These are phyloP conservation scores for Pseudoips prasinana DNA, from an alignment of 2,888 invertebrate genomes.

Conservation along the genomic window DNA sequence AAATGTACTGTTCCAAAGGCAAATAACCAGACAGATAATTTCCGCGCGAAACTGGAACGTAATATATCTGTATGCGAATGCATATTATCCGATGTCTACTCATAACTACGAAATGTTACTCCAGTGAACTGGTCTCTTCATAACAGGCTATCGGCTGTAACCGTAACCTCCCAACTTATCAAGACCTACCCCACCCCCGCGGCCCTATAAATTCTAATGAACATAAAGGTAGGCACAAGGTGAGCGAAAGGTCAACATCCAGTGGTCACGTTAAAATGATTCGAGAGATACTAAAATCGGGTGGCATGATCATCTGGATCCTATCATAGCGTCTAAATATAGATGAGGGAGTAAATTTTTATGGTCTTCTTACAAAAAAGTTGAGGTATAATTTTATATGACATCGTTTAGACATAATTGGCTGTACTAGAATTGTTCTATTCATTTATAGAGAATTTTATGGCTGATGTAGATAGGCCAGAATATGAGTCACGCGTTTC, in stretches of 20 bases:
- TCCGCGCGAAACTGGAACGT: too few species aligned
- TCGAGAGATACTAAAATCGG: constrained; percentile 76
- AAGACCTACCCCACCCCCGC: constrained; percentile 47
- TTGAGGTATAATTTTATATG: constrained; percentile 44
- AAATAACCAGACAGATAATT: too few species aligned
- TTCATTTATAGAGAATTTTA: constrained; percentile 21
- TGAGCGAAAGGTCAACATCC: constrained; percentile 51
- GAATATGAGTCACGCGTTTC: neutral
- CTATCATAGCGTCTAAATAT: constrained; percentile 75
- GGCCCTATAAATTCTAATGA: constrained; percentile 39
- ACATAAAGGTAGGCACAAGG: constrained; percentile 45
- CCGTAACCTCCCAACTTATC: constrained; percentile 53
- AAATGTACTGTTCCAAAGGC: too few species aligned
- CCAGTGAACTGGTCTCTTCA: constrained; percentile 63
- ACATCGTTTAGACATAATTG: constrained; percentile 24
- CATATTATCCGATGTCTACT: too few species aligned
- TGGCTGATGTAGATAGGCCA: constrained; percentile 22
- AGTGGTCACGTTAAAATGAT: constrained; percentile 65
- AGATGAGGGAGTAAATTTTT: constrained; percentile 68
- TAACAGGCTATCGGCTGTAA: constrained; percentile 72
- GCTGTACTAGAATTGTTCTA: constrained; percentile 29
- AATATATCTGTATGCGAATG: too few species aligned
- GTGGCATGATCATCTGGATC: constrained; percentile 76
- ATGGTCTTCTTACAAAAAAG: constrained; percentile 59
- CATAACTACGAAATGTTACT: constrained; percentile 78